These are phyloP conservation scores for Petrosia ficiformis DNA, from an alignment of 37 sponge, comb jelly and placozoan species.

Conservation along the genomic window DNA sequence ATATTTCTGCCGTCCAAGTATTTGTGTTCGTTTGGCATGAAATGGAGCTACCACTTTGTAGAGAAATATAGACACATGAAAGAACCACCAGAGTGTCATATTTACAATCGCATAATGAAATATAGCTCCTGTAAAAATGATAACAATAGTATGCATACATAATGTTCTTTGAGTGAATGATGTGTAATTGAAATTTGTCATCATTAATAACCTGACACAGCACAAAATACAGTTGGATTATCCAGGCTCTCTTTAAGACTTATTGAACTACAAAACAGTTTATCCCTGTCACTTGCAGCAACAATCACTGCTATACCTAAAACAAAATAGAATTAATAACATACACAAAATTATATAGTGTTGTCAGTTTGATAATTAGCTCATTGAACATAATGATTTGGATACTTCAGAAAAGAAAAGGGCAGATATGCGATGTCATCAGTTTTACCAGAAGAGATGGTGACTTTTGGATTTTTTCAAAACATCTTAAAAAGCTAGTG, in stretches of 20 bases:
- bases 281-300: not conserved
- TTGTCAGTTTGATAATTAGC: too few species aligned
- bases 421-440: too few species aligned
- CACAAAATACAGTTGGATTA: not conserved
- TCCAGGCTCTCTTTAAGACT: not conserved
- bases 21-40: not conserved
- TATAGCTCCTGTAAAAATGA: not conserved
- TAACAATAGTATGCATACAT: not conserved
- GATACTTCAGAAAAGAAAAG: too few species aligned
- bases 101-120: not conserved
- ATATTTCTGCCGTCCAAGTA: not conserved
- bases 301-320: not conserved
- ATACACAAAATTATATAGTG: too few species aligned
- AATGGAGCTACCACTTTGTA: not conserved
- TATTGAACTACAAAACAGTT: not conserved
- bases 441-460: too few species aligned
- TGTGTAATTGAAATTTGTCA: not conserved
- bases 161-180: not conserved
- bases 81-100: slow-evolving; percentile 1
- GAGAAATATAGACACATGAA: not conserved
- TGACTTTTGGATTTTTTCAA: too few species aligned
- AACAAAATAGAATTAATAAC: too few species aligned
- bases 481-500: too few species aligned
- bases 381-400: too few species aligned
- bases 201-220: not conserved